Conservation (phyloP, 2,113 vertebrate species). For the Megatriorchis doriae region DNA sequence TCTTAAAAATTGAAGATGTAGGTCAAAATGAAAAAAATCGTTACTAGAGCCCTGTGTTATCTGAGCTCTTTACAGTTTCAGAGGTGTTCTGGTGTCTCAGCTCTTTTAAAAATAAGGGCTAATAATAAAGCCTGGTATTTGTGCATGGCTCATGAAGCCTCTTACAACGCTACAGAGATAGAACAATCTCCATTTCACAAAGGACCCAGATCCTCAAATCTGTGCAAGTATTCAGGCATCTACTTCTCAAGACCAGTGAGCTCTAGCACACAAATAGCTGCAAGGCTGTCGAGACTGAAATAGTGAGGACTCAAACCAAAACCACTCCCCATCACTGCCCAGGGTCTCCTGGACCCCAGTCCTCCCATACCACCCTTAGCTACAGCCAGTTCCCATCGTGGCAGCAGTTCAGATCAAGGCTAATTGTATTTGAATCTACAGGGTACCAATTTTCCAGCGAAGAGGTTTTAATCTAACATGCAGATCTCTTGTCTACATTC, state of each 20-base stretch:
- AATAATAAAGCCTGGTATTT: neutral
- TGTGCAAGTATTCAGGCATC: neutral
- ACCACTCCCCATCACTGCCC: fast-evolving
- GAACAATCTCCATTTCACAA: neutral
- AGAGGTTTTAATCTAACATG: conserved; percentile 66
- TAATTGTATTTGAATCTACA: conserved; percentile 56
- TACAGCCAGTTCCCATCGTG: neutral
- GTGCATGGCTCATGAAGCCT: neutral
- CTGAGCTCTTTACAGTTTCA: neutral
- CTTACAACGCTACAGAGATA: fast-evolving
- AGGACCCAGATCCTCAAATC: neutral
- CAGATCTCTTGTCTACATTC: conserved; percentile 64
- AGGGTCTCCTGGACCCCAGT: neutral
- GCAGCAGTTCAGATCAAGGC: conserved; percentile 39
- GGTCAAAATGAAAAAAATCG: neutral
- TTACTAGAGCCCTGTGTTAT: neutral
- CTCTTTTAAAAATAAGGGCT: neutral
- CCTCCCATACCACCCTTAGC: neutral
- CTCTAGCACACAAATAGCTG: neutral
- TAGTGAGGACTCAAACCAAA: fast-evolving
- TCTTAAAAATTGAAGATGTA: neutral
- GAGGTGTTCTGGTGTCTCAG: neutral
- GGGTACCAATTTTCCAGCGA: conserved; percentile 63
- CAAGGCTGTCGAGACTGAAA: fast-evolving
- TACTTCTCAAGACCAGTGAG: neutral